phyloP scores from a whole-genome alignment of 2,888 invertebrate species.

The Hedychridium roseum region DNA sequence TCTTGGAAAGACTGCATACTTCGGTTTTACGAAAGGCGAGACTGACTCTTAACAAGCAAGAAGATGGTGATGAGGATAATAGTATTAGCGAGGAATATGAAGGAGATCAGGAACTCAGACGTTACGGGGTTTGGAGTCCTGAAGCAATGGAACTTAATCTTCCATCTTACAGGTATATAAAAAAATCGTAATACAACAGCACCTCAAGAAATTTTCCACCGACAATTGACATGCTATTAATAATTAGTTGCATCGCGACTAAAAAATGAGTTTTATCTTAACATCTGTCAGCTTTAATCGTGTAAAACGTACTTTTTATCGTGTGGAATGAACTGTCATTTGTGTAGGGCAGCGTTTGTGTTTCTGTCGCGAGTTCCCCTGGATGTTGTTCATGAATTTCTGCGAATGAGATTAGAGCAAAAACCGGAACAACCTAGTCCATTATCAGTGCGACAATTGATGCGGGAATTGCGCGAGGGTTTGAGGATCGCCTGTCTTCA shows the following conservation, averaged over 20 bases:
- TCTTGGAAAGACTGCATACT: constrained; percentile 78
- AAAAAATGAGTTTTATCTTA: too few species aligned
- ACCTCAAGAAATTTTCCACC: neutral
- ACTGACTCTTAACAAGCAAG: constrained; percentile 70
- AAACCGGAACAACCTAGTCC: constrained; percentile 85
- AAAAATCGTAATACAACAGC: neutral
- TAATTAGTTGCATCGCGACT: too few species aligned
- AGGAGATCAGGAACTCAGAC: constrained; percentile 66
- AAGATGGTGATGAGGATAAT: constrained; percentile 21
- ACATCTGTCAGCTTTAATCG: too few species aligned
- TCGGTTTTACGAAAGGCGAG: constrained; percentile 76
- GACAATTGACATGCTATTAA: neutral
- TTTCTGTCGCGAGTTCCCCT: constrained; percentile 86
- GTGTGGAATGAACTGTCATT: too few species aligned
- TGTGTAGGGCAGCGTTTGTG: constrained; percentile 78
- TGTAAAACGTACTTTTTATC: too few species aligned
- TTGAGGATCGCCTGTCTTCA: constrained; percentile 84
- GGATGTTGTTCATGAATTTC: constrained; percentile 92
- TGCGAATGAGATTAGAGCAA: constrained; percentile 84
- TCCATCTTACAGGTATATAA: constrained; percentile 75
- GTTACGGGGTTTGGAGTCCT: constrained; percentile 80
- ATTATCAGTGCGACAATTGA: constrained; percentile 86
- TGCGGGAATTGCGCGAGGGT: constrained; percentile 91
- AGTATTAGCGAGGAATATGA: constrained; percentile 51
- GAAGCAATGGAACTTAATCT: constrained; percentile 80